Evolutionary conservation across 2,888 invertebrate species (phyloP).

Genomic region (Ommatoiulus sabulosus): DNA sequence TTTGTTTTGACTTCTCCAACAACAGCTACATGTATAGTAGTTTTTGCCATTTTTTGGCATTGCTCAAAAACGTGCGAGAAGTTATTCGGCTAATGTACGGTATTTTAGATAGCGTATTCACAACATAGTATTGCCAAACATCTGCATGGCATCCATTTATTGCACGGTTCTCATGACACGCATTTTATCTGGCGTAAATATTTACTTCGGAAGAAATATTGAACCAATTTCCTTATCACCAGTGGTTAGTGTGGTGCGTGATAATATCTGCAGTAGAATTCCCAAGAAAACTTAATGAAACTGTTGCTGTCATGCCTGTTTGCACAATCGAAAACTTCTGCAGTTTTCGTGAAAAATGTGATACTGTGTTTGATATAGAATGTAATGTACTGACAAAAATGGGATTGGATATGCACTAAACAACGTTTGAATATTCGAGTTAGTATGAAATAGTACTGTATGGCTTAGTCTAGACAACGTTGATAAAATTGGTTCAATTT

Average conservation of each 20-base stretch:
- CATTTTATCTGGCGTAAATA: neutral
- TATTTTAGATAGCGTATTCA: neutral
- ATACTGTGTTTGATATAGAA: too few species aligned
- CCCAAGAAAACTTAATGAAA: neutral
- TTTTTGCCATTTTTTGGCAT: neutral
- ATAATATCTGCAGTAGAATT: neutral
- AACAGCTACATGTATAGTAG: neutral
- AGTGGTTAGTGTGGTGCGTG: neutral
- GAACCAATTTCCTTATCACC: constrained; percentile 11
- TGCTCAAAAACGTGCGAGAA: neutral
- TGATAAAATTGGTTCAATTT: too few species aligned
- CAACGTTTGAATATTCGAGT: too few species aligned
- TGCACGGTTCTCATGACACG: neutral
- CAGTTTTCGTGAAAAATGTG: neutral
- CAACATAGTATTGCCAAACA: neutral
- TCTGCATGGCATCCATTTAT: neutral
- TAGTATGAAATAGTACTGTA: too few species aligned
- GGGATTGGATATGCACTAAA: too few species aligned
- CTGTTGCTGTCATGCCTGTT: neutral
- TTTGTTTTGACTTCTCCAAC: neutral
- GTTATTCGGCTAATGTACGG: too few species aligned
- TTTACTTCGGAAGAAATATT: neutral
- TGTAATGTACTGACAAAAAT: too few species aligned
- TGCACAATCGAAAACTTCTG: neutral
- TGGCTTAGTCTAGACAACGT: too few species aligned